Percentiles rank a stretch among this genome's conserved stretches.
Evolutionary conservation across 1,140 invertebrate species (phyloP).

Genomic region (Elysia chlorotica): DNA sequence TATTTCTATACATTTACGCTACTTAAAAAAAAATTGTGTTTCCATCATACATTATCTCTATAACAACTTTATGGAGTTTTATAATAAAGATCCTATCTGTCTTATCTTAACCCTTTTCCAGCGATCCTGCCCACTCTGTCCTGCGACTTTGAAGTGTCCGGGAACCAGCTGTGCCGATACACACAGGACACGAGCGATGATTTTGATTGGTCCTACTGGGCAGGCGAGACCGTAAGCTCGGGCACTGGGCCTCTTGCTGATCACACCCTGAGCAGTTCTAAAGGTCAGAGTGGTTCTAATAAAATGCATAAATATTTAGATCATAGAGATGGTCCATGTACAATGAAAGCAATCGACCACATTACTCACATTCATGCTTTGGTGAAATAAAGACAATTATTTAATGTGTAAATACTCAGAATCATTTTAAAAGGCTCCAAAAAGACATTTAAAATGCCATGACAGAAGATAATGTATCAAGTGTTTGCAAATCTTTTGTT

Average conservation of each 20-base stretch:
- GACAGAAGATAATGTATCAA: not conserved
- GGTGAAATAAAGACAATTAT: no score
- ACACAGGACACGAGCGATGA: conserved; percentile 69
- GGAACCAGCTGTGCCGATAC: conserved; percentile 72
- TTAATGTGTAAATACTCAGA: no score
- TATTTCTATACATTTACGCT: no score
- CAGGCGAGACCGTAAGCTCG: conserved; percentile 28
- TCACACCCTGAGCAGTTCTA: conserved; percentile 47
- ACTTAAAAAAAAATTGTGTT: no score
- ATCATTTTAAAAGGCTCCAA: no score
- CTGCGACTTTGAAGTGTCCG: conserved; percentile 77
- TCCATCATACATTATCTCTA: no score
- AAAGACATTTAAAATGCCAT: not conserved
- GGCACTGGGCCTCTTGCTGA: conserved; percentile 47
- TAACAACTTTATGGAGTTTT: no score
- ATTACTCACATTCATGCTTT: no score
- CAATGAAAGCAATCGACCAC: no score
- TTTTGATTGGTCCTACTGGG: conserved; percentile 49
- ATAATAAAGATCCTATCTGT: no score
- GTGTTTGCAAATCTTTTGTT: not conserved
- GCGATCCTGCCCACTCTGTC: conserved; percentile 3
- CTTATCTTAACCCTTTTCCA: not conserved
- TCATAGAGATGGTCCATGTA: no score
- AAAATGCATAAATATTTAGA: no score
- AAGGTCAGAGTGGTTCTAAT: conserved; percentile 40